These are phyloP conservation scores for Colistium nudipinnis DNA, from an alignment of 2,113 vertebrate genomes.

Conservation along the genomic window DNA sequence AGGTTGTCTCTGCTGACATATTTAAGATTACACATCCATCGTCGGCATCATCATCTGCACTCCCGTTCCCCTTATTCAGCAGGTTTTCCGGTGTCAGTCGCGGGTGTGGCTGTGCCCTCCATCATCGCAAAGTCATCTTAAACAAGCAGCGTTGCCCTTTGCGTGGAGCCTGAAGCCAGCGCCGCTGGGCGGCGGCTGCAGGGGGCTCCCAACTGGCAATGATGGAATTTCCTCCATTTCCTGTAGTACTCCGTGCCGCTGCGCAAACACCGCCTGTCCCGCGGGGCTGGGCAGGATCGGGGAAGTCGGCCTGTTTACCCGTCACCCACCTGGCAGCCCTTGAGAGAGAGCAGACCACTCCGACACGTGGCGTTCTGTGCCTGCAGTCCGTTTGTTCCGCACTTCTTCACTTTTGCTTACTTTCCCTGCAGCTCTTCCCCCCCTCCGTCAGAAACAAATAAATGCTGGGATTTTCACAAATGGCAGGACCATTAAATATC, in stretches of 20 bases:
- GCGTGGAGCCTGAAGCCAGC: conserved; percentile 8
- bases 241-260: conserved; percentile 67
- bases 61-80: conserved; percentile 55
- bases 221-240: conserved; percentile 77
- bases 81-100: conserved; percentile 36
- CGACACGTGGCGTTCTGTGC: too few relatives aligned
- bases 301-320: conserved; percentile 74
- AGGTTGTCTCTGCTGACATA: conserved; percentile 38
- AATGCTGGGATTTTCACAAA: conserved; percentile 46
- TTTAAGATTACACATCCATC: conserved; percentile 46
- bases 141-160: conserved; percentile 48
- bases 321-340: conserved; percentile 72
- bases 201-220: conserved; percentile 49
- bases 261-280: conserved; percentile 70
- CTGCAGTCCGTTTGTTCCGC: conserved; percentile 51
- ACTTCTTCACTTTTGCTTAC: conserved; percentile 52
- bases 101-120: conserved; percentile 36
- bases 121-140: conserved; percentile 57
- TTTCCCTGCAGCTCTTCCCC: conserved; percentile 29
- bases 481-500: conserved; percentile 57
- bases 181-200: conserved; percentile 4
- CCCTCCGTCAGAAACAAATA: conserved; percentile 38
- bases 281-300: conserved; percentile 52
- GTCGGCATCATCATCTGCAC: conserved; percentile 18
- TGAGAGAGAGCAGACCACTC: conserved; percentile 64